Evolutionary conservation across 1,140 invertebrate genomes (phyloP).

Genomic region (Brachionus rubens): DNA sequence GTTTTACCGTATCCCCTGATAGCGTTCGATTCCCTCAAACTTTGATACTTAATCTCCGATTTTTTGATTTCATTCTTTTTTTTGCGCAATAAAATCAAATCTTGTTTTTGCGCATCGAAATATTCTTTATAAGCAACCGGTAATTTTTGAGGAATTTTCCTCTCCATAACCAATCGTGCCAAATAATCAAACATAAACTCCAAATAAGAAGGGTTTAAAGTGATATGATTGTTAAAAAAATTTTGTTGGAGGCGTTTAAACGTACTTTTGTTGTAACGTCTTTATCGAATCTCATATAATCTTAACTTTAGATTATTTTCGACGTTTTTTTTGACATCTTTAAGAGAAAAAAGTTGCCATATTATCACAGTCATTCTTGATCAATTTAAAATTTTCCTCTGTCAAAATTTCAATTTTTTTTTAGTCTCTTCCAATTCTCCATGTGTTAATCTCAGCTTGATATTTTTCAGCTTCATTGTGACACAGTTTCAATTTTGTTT

Average conservation of each 20-base stretch:
- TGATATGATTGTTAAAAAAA: conserved; percentile 29
- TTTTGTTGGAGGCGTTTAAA: neutral
- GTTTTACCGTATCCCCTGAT: neutral
- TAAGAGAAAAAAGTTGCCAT: too few relatives aligned
- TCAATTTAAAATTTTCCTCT: too few relatives aligned
- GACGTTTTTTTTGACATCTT: too few relatives aligned
- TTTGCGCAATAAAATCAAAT: neutral
- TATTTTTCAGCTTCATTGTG: too few relatives aligned
- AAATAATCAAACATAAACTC: conserved; percentile 27
- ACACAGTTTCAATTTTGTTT: neutral
- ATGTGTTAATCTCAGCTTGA: too few relatives aligned
- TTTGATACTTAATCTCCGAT: neutral
- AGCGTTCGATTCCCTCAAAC: neutral
- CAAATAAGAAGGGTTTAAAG: conserved; percentile 1
- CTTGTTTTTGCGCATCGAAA: neutral
- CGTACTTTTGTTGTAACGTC: neutral
- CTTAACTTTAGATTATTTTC: neutral
- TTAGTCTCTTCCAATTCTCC: too few relatives aligned
- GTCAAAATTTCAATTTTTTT: too few relatives aligned
- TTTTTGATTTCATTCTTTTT: neutral
- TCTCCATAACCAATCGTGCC: neutral
- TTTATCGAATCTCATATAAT: neutral
- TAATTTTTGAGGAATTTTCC: conserved; percentile 4
- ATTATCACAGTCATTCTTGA: too few relatives aligned
- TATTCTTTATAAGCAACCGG: neutral